phyloP scores from a whole-genome alignment of 53 echinoderm and acorn worm species.

The Apostichopus leukothele region DNA sequence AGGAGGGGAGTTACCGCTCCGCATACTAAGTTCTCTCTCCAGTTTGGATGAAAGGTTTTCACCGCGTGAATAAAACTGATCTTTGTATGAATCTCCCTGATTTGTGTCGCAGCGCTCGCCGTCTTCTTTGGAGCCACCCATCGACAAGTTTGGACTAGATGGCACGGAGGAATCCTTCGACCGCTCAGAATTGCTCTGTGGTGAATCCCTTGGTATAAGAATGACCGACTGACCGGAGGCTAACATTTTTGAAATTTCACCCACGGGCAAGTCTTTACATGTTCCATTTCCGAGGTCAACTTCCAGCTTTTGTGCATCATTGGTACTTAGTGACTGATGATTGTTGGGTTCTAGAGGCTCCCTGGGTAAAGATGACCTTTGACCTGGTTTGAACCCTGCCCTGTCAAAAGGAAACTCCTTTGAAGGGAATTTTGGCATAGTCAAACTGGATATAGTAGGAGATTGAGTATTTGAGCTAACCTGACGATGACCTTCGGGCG shows the following conservation, averaged over 20 bases:
- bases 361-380: slow-evolving; percentile 30
- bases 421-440: slow-evolving; percentile 63
- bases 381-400: slow-evolving; percentile 14
- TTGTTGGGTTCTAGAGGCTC: slow-evolving; percentile 11
- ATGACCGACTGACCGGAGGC: slow-evolving; percentile 96
- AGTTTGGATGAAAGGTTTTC: slow-evolving; percentile 50
- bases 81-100: slow-evolving; percentile 61
- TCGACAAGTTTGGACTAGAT: slow-evolving; percentile 74
- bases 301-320: slow-evolving; percentile 44
- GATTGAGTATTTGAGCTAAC: slow-evolving; percentile 70
- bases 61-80: slow-evolving; percentile 36
- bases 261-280: slow-evolving; percentile 64
- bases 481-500: slow-evolving; percentile 58
- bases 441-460: slow-evolving; percentile 86
- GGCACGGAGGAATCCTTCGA: slow-evolving; percentile 78
- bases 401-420: slow-evolving; percentile 50
- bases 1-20: slow-evolving; percentile 45
- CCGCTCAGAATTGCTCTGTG: slow-evolving; percentile 45
- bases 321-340: not conserved
- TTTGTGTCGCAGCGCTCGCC: slow-evolving; percentile 62
- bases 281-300: slow-evolving; percentile 45
- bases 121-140: slow-evolving; percentile 54
- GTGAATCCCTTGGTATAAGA: slow-evolving; percentile 70
- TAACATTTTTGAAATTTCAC: slow-evolving; percentile 86
- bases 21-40: slow-evolving; percentile 48